A percentile compares a stretch with the other conserved stretches of the same genome.
phyloP scores from a whole-genome alignment of 2,888 invertebrate species.

The Lamproptera curius region DNA sequence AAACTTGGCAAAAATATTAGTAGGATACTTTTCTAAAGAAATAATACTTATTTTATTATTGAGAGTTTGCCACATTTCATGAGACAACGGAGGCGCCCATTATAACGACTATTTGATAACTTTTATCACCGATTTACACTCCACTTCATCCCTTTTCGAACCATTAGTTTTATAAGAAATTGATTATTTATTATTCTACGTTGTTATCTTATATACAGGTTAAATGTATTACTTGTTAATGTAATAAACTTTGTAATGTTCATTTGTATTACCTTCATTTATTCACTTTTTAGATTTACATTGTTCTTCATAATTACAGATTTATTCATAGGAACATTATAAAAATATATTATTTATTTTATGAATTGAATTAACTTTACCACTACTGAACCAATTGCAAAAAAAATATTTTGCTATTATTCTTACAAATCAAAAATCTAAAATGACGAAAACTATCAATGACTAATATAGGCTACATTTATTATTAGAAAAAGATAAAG shows the following conservation, averaged over 20 bases:
- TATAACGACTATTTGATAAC: conserved; percentile 76
- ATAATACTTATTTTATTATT: too few relatives aligned
- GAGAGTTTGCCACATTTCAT: conserved; percentile 22
- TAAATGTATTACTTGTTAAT: background rate
- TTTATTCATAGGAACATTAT: background rate
- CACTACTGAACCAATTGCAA: background rate
- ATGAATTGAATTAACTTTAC: background rate
- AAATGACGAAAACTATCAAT: background rate
- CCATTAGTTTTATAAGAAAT: conserved; percentile 75
- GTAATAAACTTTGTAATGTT: too few relatives aligned
- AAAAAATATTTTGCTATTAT: background rate
- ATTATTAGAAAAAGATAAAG: too few relatives aligned
- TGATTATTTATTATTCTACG: conserved; percentile 61
- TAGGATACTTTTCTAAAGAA: too few relatives aligned
- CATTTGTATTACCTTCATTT: background rate
- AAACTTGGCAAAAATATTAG: too few relatives aligned
- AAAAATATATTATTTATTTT: background rate
- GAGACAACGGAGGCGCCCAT: conserved; percentile 52
- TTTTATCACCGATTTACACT: conserved; percentile 74
- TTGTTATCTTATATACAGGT: conserved; percentile 2
- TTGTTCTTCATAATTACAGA: background rate
- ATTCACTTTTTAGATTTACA: background rate
- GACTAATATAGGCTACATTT: too few relatives aligned
- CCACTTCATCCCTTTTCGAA: conserved; percentile 69
- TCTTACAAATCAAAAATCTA: background rate